Evolutionary conservation across 2,888 invertebrate species (phyloP).

Genomic region (Erannis defoliaria): DNA sequence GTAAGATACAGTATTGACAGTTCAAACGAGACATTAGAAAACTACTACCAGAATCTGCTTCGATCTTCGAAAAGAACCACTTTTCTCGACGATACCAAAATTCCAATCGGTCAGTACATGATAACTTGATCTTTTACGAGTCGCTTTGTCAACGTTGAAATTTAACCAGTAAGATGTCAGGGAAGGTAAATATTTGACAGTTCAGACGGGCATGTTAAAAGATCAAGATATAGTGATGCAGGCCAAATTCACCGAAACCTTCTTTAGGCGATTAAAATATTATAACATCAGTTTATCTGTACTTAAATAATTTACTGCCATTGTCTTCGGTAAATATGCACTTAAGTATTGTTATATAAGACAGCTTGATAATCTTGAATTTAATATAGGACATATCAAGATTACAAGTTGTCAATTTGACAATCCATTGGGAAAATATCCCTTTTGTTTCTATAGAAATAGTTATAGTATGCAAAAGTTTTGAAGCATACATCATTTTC

Average conservation of each 20-base stretch:
- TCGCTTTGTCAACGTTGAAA: neutral
- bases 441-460: neutral
- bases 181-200: neutral
- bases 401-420: neutral
- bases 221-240: neutral
- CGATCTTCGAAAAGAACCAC: slow-evolving; percentile 59
- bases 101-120: neutral
- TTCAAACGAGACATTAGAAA: slow-evolving; percentile 37
- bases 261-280: neutral
- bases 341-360: neutral
- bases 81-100: slow-evolving; percentile 5
- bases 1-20: slow-evolving; percentile 14
- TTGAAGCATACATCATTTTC: neutral
- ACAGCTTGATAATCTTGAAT: neutral
- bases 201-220: neutral
- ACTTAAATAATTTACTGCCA: no score
- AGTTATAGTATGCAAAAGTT: slow-evolving; percentile 6
- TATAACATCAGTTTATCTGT: neutral
- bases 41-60: slow-evolving; percentile 53
- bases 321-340: neutral
- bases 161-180: neutral
- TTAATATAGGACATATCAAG: neutral
- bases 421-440: neutral
- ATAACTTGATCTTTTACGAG: neutral
- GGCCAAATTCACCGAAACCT: neutral